Evolutionary conservation across 2,888 invertebrate species (phyloP).

Genomic region (Adelognathus sp.): DNA sequence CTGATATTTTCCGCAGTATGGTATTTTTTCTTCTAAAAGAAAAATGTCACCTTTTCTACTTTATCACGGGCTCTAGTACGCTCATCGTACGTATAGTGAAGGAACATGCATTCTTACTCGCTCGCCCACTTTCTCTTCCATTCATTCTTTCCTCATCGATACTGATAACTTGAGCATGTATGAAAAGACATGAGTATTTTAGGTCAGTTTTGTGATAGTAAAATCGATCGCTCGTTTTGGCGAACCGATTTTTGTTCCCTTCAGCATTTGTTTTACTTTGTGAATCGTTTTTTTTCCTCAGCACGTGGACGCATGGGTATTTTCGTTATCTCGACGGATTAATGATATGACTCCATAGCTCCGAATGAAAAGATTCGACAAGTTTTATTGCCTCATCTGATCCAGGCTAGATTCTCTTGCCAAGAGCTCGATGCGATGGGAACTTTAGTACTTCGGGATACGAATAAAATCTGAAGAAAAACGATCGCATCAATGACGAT

Average conservation of each 20-base stretch:
- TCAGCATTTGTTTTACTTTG: conserved; percentile 7
- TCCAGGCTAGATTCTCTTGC: not conserved
- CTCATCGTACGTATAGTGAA: conserved; percentile 56
- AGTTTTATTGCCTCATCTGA: not conserved
- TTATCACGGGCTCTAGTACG: conserved; percentile 52
- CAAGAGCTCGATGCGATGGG: not conserved
- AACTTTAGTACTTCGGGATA: no score
- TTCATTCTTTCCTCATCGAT: not conserved
- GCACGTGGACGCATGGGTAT: not conserved
- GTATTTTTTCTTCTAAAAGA: conserved; percentile 1
- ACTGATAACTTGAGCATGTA: conserved; percentile 40
- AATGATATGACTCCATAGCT: conserved; percentile 49
- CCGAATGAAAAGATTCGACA: conserved; percentile 7
- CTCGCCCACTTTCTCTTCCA: not conserved
- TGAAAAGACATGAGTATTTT: conserved; percentile 29
- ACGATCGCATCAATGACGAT: no score
- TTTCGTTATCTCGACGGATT: conserved; percentile 38
- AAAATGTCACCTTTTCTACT: conserved; percentile 49
- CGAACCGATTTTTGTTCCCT: not conserved
- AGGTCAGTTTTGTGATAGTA: conserved; percentile 51
- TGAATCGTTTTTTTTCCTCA: conserved; percentile 1
- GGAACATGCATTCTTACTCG: conserved; percentile 30
- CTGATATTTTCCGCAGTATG: no score
- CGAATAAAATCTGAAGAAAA: no score
- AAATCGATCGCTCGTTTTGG: conserved; percentile 43